A percentile compares a stretch with the other conserved stretches of the same genome.
Evolutionary conservation across 2,113 vertebrate genomes (phyloP).

Genomic region (Cepphus grylle): DNA sequence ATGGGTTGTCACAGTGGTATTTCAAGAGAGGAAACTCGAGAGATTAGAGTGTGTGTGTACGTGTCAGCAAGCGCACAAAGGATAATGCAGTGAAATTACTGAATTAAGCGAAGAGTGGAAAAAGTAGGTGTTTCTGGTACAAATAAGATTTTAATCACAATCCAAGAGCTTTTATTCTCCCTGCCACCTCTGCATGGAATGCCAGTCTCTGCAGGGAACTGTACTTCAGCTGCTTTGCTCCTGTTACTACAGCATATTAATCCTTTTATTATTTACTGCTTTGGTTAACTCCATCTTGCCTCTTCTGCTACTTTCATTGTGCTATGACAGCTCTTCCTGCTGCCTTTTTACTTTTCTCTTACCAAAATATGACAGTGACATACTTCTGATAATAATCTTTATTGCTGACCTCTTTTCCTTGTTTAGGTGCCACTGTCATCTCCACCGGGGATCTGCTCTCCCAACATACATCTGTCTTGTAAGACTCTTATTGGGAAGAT

Average conservation of each 20-base stretch:
- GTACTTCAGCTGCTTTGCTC: background rate
- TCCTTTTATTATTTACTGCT: background rate
- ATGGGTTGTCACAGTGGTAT: background rate
- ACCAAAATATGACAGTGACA: background rate
- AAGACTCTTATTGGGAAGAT: background rate
- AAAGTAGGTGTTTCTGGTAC: background rate
- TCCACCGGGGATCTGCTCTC: background rate
- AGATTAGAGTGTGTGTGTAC: background rate
- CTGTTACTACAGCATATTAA: background rate
- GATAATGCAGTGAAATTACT: background rate
- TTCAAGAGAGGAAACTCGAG: background rate
- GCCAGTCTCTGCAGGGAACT: background rate
- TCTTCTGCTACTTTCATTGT: background rate
- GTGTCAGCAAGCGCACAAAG: background rate
- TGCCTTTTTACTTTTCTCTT: background rate
- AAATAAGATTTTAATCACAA: background rate
- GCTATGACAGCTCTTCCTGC: background rate
- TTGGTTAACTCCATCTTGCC: background rate
- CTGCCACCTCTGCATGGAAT: background rate
- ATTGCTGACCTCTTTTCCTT: background rate
- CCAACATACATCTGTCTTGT: background rate
- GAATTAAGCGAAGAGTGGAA: background rate
- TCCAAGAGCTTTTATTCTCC: background rate
- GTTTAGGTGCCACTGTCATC: background rate
- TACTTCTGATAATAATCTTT: background rate